These are phyloP conservation scores for Ardeotis arabs DNA, from an alignment of 2,113 vertebrate species.

Conservation along the genomic window DNA sequence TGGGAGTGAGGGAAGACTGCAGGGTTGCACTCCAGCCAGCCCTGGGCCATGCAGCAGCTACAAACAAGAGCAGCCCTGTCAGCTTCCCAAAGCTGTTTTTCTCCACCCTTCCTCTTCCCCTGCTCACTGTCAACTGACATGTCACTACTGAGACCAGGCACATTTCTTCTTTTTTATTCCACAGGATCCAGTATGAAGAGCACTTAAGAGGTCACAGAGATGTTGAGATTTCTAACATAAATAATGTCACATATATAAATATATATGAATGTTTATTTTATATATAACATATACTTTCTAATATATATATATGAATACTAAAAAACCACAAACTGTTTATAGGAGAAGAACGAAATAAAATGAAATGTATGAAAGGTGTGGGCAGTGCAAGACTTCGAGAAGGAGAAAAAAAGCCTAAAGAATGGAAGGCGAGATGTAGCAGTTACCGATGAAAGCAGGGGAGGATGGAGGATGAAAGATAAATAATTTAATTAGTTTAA, in stretches of 20 bases:
- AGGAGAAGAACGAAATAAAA: not conserved
- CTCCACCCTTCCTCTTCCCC: rapidly evolving
- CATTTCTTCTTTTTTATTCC: not conserved
- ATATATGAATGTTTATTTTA: not conserved
- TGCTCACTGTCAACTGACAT: not conserved
- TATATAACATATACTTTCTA: not conserved
- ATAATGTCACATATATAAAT: not conserved
- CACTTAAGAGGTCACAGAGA: not conserved
- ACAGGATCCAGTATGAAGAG: not conserved
- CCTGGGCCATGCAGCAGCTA: not conserved
- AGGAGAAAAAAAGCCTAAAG: not conserved
- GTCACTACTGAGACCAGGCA: not conserved
- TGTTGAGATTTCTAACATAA: not conserved
- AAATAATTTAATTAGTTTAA: not conserved
- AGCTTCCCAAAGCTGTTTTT: not conserved
- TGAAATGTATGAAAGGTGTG: not conserved
- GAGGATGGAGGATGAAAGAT: not conserved
- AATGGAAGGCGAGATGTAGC: not conserved
- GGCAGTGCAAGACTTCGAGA: not conserved
- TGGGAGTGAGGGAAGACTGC: not conserved
- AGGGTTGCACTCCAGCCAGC: not conserved
- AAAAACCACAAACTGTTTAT: not conserved
- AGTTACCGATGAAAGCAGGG: not conserved
- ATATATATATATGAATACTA: not conserved
- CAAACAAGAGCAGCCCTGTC: not conserved